Conservation (phyloP, 2,797 vertebrate species). For the Pseudomugil tenellus region DNA sequence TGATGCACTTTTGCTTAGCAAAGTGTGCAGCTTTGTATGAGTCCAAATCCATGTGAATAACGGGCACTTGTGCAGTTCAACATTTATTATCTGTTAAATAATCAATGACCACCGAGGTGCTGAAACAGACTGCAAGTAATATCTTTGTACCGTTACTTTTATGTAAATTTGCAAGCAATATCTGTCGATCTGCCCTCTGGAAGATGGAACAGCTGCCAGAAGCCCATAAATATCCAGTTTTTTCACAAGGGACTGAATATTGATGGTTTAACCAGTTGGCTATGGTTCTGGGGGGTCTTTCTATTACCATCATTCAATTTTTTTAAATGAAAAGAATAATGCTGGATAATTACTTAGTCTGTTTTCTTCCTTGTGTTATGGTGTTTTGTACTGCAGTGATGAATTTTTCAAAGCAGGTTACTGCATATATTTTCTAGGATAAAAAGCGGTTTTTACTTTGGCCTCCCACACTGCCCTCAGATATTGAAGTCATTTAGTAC, state of each 20-base stretch:
- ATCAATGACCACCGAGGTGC: slow-evolving; percentile 43
- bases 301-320: background rate
- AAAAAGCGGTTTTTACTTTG: slow-evolving; percentile 26
- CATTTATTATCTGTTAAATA: slow-evolving; percentile 59
- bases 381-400: background rate
- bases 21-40: background rate
- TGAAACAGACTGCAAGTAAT: slow-evolving; percentile 34
- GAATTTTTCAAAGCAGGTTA: background rate
- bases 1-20: background rate
- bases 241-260: background rate
- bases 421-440: background rate
- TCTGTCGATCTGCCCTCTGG: slow-evolving; percentile 8
- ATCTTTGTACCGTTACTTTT: slow-evolving; percentile 5
- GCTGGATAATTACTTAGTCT: background rate
- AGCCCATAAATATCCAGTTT: background rate
- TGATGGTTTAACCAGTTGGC: slow-evolving; percentile 20
- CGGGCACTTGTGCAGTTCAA: slow-evolving; percentile 3
- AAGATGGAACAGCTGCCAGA: slow-evolving; percentile 22
- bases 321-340: background rate
- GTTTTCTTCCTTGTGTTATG: background rate
- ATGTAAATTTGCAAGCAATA: background rate
- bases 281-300: slow-evolving; percentile 5
- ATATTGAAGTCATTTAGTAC: slow-evolving; percentile 57
- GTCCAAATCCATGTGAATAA: slow-evolving; percentile 16
- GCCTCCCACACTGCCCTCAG: slow-evolving; percentile 22